Base-by-base conservation (phyloP, 1,140 invertebrate species). In the Pseudomyrmex gracilis region DNA sequence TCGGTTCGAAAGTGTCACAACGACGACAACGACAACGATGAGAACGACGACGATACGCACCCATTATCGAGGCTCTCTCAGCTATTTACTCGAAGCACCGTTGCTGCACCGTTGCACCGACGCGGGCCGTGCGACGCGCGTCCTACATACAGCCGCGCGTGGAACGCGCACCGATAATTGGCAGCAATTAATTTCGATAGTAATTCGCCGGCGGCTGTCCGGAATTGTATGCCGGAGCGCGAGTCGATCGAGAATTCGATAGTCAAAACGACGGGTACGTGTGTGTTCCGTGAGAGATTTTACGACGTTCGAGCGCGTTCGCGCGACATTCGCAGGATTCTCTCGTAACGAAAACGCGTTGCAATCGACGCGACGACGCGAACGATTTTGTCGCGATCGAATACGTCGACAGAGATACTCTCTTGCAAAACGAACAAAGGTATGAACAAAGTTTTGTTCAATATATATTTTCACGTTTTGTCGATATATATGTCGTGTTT, bases 151-250 rank as follows among this genome's bases (percentile, higher is more conserved):
- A n/a, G 34, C 61, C 12, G 73, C 45, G 61, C 74, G 63, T 88
- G 71, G 67, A 66, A 83, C 71, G 55, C 71, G 49, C 76, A 87
- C 91, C 89, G 91, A 91, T 92, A 93, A 93, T 94, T 92, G 91
- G 89, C 87, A 87, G 90, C 91, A 91, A 93, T 93, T 93, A 93
- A 92, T 93, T 91, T 90, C 89, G 89, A 92, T 91, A 92, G 89
- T 90, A 91, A 93, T 93, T 93, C 86, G 87, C 87, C 87, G 88
- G 58, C 68, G 24, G n/a, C 34, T 45, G 61, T 34, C 66, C 58
- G 57, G 51, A 64, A 78, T 70, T 55, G 78, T 77, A 57, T 13
- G 24, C 34, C 15, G 8, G 47, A 17, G 12, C 43, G 73, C 71
- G 76, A 84, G 66, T 83, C 58, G 20, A 78, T 67, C 64, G 80